Conservation (phyloP, 2,888 invertebrate species). For the Pharmacophagus antenor region DNA sequence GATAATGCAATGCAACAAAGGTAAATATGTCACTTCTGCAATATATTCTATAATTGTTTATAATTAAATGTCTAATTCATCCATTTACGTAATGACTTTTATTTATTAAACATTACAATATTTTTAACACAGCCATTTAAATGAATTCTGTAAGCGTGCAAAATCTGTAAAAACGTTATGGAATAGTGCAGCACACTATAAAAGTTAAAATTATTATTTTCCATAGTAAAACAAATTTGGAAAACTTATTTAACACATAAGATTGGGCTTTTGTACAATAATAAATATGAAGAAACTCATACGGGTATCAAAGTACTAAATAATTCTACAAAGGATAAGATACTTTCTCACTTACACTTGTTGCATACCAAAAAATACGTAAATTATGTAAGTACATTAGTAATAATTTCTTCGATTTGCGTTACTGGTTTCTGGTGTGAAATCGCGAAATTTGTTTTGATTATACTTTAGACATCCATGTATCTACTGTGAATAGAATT, state of each 20-base stretch:
- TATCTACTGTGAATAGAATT: conserved; percentile 28
- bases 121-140: conserved; percentile 65
- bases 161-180: conserved; percentile 1
- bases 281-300: no score
- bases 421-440: background rate
- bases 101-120: conserved; percentile 33
- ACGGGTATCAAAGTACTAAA: no score
- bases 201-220: no score
- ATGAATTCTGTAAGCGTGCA: conserved; percentile 14
- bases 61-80: background rate
- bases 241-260: no score
- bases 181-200: background rate
- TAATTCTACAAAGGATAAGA: background rate
- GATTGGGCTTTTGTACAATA: no score
- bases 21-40: conserved; percentile 4
- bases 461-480: background rate
- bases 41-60: conserved; percentile 1
- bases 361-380: background rate
- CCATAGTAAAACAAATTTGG: no score
- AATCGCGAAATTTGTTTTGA: background rate
- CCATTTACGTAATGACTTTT: background rate
- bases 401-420: background rate
- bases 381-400: background rate
- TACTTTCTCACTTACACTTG: background rate
- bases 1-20: conserved; percentile 7